Evolutionary conservation across 2,797 vertebrate species (phyloP).

Genomic region (Gephyroberyx darwinii): DNA sequence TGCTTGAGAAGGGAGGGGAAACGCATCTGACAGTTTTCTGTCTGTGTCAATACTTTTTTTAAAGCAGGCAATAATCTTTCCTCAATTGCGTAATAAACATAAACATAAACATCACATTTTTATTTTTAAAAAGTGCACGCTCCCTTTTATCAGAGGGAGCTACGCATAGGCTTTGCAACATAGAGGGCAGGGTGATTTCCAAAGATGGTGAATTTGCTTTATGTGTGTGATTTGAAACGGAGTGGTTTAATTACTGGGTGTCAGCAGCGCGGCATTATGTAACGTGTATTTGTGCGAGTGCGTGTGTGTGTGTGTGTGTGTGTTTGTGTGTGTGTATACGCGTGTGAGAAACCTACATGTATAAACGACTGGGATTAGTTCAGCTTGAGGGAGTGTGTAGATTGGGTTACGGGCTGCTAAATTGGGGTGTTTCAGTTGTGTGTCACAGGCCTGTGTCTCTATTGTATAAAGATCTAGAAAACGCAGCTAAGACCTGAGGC

Average conservation of each 20-base stretch:
- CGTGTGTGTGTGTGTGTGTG: conserved; percentile 13
- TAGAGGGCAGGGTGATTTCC: conserved; percentile 24
- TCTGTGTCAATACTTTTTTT: conserved; percentile 16
- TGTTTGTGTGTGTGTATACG: conserved; percentile 22
- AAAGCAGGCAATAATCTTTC: conserved; percentile 13
- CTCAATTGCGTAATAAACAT: conserved; percentile 32
- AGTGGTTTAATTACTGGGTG: conserved; percentile 58
- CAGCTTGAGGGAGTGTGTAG: conserved; percentile 58
- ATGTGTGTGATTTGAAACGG: conserved; percentile 44
- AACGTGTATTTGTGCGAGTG: neutral
- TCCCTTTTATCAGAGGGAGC: neutral
- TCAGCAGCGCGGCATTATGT: conserved; percentile 17
- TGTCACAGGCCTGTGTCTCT: conserved; percentile 65
- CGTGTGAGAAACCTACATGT: conserved; percentile 50
- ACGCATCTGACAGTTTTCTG: neutral
- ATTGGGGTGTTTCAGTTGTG: conserved; percentile 65
- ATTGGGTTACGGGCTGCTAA: conserved; percentile 69
- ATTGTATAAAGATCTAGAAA: conserved; percentile 73
- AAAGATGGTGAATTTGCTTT: conserved; percentile 43
- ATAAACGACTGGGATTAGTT: conserved; percentile 73
- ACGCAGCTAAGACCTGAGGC: conserved; percentile 74
- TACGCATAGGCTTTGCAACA: conserved; percentile 7
- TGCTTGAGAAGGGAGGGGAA: conserved; percentile 32
- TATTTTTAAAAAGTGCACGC: neutral
- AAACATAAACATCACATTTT: conserved; percentile 5